A percentile compares a stretch with the other conserved stretches of the same genome.
Evolutionary conservation across 2,888 invertebrate species (phyloP).

Genomic region (Lysandra bellargus): DNA sequence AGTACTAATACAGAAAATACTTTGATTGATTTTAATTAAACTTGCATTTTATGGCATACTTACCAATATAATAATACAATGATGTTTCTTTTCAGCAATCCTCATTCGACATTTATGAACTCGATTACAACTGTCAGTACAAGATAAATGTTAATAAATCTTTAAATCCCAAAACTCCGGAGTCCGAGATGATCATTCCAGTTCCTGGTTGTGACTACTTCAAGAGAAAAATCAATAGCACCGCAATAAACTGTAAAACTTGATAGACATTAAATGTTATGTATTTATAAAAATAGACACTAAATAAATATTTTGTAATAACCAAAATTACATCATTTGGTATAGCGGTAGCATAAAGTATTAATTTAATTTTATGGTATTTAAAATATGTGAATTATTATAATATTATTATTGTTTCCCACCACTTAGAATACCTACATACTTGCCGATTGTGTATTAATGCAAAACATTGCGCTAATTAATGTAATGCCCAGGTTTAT

Average conservation of each 20-base stretch:
- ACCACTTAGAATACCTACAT: slow-evolving; percentile 47
- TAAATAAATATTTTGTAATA: slow-evolving; percentile 30
- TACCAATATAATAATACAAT: slow-evolving; percentile 4
- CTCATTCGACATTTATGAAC: slow-evolving; percentile 78
- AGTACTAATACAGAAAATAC: too few species aligned
- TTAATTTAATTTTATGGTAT: slow-evolving; percentile 19
- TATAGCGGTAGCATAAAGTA: neutral
- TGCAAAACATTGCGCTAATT: neutral
- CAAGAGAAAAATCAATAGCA: slow-evolving; percentile 59
- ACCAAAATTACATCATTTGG: slow-evolving; percentile 26
- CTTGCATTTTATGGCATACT: neutral
- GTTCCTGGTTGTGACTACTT: slow-evolving; percentile 78
- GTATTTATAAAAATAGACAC: slow-evolving; percentile 28
- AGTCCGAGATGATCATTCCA: slow-evolving; percentile 73
- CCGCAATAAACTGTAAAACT: slow-evolving; percentile 53
- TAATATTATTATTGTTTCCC: slow-evolving; percentile 43
- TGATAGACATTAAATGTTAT: slow-evolving; percentile 37
- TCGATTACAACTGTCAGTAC: slow-evolving; percentile 80
- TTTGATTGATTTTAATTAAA: neutral
- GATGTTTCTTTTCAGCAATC: slow-evolving; percentile 67
- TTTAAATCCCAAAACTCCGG: slow-evolving; percentile 57
- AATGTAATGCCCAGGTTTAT: neutral
- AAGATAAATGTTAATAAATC: slow-evolving; percentile 74
- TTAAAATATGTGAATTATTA: slow-evolving; percentile 32
- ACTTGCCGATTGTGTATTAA: neutral